Evolutionary conservation across 2,113 vertebrate genomes (phyloP), one percentile per base, ranked within the genome.

Genomic region (Hepsetus odoe): DNA sequence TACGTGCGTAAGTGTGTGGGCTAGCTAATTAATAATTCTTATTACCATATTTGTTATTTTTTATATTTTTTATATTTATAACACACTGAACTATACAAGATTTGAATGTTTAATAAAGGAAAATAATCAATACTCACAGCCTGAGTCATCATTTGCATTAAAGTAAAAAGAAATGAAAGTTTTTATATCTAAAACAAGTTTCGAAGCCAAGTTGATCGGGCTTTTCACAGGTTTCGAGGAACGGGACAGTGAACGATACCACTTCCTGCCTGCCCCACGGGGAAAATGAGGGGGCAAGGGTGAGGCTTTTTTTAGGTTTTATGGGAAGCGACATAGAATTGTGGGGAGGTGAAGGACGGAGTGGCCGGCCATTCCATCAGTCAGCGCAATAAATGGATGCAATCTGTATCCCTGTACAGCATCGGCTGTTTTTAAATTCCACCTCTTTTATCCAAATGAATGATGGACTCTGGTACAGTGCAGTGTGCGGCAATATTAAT

Each of bases 371-470:
- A 58, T 85, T 92, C 92, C 92, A 93, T 94, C 92, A 93, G 89
- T 93, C 92, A 92, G 71, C 80, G 89, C 91, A 93, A 93, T 93
- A 92, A 93, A 94, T 92, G 91, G 90, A 92, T 92, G 92, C 90
- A 92, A 93, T 93, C 90, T 92, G 92, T 92, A 91, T 92, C 91
- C 92, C 90, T 89, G 91, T 90, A 92, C 91, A 93, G 91, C 92
- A 92, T 79, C 86, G 88, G 89, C 92, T 91, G 88, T 90, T 93
- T 94, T 91, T 75, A 88, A 92, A 93, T 94, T 93, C 92, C 91
- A 90, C 91, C 92, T 93, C 91, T 91, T 94, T 93, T 92, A 93
- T 92, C 91, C 91, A 93, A 92, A 93, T 93, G 91, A 93, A 90
- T 93, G 90, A 93, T 93, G 91, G 88, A 88, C 84, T 87, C 88